Evolutionary conservation across 2,888 invertebrate species (phyloP).

Genomic region (Conchocele bisecta): DNA sequence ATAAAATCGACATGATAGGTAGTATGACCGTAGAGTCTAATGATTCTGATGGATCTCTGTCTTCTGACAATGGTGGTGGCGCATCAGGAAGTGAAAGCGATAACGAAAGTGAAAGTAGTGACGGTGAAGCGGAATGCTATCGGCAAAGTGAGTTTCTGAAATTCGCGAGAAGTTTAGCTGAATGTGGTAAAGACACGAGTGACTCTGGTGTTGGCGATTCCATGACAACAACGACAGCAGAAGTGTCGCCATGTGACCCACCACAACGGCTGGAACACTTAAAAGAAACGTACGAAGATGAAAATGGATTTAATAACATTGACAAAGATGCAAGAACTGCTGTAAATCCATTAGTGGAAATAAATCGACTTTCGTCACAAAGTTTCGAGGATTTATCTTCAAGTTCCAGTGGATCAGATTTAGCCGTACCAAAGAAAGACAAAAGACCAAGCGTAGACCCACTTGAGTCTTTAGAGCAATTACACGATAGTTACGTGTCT

Average conservation of each 20-base stretch:
- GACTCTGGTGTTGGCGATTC: conserved; percentile 71
- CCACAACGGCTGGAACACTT: conserved; percentile 54
- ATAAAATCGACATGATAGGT: no score
- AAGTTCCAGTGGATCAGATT: conserved; percentile 58
- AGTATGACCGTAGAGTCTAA: no score
- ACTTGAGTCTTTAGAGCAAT: conserved; percentile 67
- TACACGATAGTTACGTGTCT: conserved; percentile 60
- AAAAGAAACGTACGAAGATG: conserved; percentile 45
- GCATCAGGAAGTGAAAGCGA: conserved; percentile 50
- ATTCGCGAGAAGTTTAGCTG: conserved; percentile 69
- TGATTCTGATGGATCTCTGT: no score
- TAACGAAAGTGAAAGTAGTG: conserved; percentile 47
- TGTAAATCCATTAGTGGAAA: no score
- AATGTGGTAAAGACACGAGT: conserved; percentile 70
- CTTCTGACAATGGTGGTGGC: neutral
- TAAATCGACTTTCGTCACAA: no score
- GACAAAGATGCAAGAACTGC: neutral
- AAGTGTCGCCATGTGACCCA: conserved; percentile 67
- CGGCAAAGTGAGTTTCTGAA: conserved; percentile 60
- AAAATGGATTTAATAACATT: conserved; percentile 35
- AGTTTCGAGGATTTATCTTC: conserved; percentile 51
- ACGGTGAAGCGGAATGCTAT: conserved; percentile 53
- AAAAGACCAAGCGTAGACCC: conserved; percentile 72
- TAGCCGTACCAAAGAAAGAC: conserved; percentile 45
- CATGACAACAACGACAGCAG: conserved; percentile 58